Base-by-base conservation (phyloP, 2,797 vertebrate species). In the Neopelma chrysocephalum region DNA sequence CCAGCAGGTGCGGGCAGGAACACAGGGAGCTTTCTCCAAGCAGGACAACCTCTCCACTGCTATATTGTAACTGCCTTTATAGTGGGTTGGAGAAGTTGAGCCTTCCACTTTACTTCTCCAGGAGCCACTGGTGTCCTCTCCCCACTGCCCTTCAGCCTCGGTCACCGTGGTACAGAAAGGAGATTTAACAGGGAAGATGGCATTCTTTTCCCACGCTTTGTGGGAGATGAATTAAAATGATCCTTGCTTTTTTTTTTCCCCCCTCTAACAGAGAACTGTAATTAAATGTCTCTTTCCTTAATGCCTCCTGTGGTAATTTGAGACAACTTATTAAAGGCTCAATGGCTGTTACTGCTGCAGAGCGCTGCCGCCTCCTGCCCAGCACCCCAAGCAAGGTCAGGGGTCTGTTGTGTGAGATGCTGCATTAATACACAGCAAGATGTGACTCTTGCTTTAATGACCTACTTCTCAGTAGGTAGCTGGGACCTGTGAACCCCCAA, bases 251-350 rank as follows among this genome's bases (percentile, higher is more conserved):
- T 31, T 25, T 22, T 38, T 3, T 1, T 34, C 32, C 1, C 0
- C 7, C 32, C 51, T 32, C 36, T 57, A 83, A 51, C n/a, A 88
- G 82, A 92, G 72, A 72, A 62, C 32, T 79, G 79, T 91, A 96
- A 96, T 94, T 90, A 94, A 91, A 91, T 76, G 51, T 66, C 73
- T 65, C n/a, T 94, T 93, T 75, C 34, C 69, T 92, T 92, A 87
- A 92, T 75, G 43, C 38, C 82, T 93, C 69, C 65, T 91, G 12
- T 62, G 91, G 82, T 94, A 93, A 94, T 95, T 93, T 48, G 82
- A 83, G 69, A 58, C 72, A 83, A 70, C 69, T 89, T 86, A 94
- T 92, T 91, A 94, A 80, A 94, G 79, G 43, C 87, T 93, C 8
- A 4, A 11, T 61, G 86, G 26, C 57, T 65, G 58, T 8, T 27